phyloP scores from a whole-genome alignment of 2,113 vertebrate species.

The Ctenodactylus gundi region DNA sequence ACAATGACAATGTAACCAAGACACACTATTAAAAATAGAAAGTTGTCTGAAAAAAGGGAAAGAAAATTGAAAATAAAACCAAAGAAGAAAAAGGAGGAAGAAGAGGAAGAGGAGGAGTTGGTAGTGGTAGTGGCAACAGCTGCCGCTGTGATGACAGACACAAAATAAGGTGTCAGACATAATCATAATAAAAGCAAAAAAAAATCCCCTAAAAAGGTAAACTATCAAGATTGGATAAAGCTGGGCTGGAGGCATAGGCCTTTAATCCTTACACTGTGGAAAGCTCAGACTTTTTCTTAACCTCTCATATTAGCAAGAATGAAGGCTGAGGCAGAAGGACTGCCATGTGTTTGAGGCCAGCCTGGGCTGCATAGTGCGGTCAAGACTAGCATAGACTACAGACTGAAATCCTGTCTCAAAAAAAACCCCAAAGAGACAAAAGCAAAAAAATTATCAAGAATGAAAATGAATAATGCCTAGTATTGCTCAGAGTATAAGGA shows the following conservation, averaged over 20 bases:
- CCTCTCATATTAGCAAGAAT: background rate
- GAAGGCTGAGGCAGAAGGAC: too few species aligned
- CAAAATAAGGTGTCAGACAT: background rate
- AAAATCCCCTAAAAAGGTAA: background rate
- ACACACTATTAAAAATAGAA: conserved; percentile 27
- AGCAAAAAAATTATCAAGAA: background rate
- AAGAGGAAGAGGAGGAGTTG: background rate
- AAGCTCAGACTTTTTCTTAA: too few species aligned
- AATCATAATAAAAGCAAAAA: background rate
- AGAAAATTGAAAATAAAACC: background rate
- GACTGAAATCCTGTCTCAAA: too few species aligned
- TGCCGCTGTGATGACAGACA: too few species aligned
- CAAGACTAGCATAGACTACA: too few species aligned
- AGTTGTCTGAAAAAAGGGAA: background rate
- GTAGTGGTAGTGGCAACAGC: too few species aligned
- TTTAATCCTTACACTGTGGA: too few species aligned
- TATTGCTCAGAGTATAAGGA: background rate
- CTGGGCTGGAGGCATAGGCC: too few species aligned
- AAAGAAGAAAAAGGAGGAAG: background rate
- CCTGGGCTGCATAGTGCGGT: too few species aligned
- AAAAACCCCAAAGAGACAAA: too few species aligned
- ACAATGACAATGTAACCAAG: too few species aligned
- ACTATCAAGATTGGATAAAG: background rate
- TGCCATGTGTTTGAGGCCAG: too few species aligned
- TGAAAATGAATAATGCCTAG: background rate